A percentile compares a stretch with the other conserved stretches of the same genome.
phyloP scores from a whole-genome alignment of 2,113 vertebrate species.

The Turnix velox region DNA sequence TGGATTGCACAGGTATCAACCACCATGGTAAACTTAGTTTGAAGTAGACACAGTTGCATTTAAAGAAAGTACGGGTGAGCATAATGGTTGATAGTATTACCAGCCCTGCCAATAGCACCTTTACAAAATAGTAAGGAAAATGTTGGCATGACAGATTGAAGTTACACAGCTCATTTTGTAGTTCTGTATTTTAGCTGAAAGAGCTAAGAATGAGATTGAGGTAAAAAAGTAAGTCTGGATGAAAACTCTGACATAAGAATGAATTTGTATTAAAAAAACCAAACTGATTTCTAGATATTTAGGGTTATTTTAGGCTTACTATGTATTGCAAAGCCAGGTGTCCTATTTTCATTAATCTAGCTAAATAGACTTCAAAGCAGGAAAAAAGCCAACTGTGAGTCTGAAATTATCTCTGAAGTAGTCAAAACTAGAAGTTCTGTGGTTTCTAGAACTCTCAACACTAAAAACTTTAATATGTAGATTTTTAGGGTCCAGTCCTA shows the following conservation, averaged over 20 bases:
- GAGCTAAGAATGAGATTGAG: neutral
- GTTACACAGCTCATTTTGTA: neutral
- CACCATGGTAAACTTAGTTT: neutral
- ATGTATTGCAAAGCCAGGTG: neutral
- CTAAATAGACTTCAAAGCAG: neutral
- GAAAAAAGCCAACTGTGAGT: neutral
- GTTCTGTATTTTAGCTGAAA: neutral
- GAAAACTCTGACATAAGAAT: neutral
- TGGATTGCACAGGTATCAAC: neutral
- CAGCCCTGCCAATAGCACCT: neutral
- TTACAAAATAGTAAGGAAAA: neutral
- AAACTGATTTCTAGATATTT: neutral
- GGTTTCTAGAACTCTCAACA: neutral
- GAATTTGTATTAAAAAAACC: neutral
- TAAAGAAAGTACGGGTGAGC: neutral
- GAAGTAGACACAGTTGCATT: neutral
- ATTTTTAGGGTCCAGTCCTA: neutral
- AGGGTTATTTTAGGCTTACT: neutral
- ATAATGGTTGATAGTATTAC: neutral
- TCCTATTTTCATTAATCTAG: neutral
- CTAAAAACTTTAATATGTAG: neutral
- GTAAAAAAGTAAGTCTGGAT: neutral
- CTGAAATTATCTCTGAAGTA: neutral
- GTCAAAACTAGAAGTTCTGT: neutral
- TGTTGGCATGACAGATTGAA: neutral